Evolutionary conservation across 1,140 invertebrate genomes (phyloP), one percentile per base, ranked within the genome.

Genomic region (Philaenus spumarius): DNA sequence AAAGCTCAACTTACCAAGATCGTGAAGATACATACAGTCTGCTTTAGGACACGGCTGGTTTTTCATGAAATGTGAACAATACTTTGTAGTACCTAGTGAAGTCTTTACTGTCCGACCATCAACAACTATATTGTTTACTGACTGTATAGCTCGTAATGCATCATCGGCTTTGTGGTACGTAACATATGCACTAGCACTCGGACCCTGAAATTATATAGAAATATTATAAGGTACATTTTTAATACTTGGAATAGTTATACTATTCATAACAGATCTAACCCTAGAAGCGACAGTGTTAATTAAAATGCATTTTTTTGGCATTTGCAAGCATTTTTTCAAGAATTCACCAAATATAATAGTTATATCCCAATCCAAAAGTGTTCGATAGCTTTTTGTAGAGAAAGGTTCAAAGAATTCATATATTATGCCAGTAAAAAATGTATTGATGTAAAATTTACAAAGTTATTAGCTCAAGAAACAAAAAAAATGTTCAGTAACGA

Each of bases 11-110:
- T 67, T 71, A 78, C 90, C 96, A 73, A 97, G 81, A 73, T 99
- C 95, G 77, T 99, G 97, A 67, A 99, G 82, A 81, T 99, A 99
- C 96, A 99, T 99, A 79, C 97, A 99, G 76, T 99, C 97, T 63
- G 86, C 78, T 77, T 99, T 99, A 30, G 93, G 93, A 80, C 97
- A 99, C 61, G 89, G 82, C 72, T 94, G 89, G 77, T 96, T 95
- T 74, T 95, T 93, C 84, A 99, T 90, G 77, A 98, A 99, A 77
- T 97, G 94, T 73, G 95, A 97, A 83, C 97, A 99, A 77, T 99
- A 99, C 78, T 99, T 99, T 59, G 97, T 99, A 47, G 97, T 99
- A 58, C 97, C 97, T 64, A 99, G 79, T 62, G 95, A 98, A 60
- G 94, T 95, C 80, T 98, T 98, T 66, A 99, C 84, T 60, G 93